Percentiles rank a stretch among this genome's conserved stretches.
Evolutionary conservation across 2,113 vertebrate genomes (phyloP).

Genomic region (Saimiri boliviensis): DNA sequence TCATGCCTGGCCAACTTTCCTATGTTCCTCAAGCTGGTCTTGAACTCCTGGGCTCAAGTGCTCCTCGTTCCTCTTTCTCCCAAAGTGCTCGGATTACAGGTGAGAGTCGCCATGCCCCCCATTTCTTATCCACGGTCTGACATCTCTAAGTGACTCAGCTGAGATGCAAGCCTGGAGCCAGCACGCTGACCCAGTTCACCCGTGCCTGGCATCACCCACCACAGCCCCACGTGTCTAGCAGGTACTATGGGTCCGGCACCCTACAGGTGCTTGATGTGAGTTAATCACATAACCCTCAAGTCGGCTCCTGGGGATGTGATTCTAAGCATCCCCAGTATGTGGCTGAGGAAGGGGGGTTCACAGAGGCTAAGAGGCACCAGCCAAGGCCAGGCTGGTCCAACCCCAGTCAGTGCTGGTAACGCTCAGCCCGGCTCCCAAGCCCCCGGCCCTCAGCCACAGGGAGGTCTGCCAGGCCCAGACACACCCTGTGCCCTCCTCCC

Average conservation of each 20-base stretch:
- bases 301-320: rapidly evolving
- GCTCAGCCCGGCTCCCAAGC: background rate
- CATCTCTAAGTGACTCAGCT: rapidly evolving
- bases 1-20: no score
- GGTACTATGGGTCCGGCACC: rapidly evolving
- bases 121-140: background rate
- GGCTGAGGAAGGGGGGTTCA: background rate
- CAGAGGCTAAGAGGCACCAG: background rate
- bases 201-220: rapidly evolving
- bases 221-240: rapidly evolving
- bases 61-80: no score
- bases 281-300: rapidly evolving
- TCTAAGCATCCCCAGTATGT: background rate
- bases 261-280: rapidly evolving
- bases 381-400: background rate
- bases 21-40: no score
- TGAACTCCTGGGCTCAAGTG: no score
- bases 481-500: background rate
- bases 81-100: no score
- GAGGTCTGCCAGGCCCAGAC: background rate
- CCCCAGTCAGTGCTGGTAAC: background rate
- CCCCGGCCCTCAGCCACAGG: background rate
- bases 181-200: rapidly evolving
- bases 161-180: no score
- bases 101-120: no score